Conservation (phyloP, 2,797 vertebrate species). For the Karalla daura region DNA sequence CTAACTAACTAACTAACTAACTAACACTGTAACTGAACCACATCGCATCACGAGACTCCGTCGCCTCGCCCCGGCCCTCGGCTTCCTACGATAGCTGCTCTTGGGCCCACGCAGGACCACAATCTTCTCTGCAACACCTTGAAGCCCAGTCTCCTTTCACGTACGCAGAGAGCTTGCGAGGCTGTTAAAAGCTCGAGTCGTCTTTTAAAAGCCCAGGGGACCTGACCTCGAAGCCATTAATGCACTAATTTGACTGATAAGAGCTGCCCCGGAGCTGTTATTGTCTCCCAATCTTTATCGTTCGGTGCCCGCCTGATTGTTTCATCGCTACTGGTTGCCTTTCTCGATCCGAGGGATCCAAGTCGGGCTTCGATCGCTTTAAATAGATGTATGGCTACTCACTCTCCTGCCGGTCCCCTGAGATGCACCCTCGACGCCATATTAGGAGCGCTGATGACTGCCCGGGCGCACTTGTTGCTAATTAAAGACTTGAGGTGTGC, state of each 20-base stretch:
- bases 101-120: constrained; percentile 4
- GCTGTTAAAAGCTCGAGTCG: constrained; percentile 49
- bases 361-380: constrained; percentile 14
- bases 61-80: background rate
- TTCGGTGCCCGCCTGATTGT: constrained; percentile 45
- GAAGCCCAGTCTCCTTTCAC: constrained; percentile 34
- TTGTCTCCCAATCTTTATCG: constrained; percentile 63
- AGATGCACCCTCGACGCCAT: constrained; percentile 35
- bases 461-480: constrained; percentile 58
- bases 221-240: constrained; percentile 69
- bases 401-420: constrained; percentile 10
- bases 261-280: constrained; percentile 31
- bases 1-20: no score
- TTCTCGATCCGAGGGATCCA: constrained; percentile 10
- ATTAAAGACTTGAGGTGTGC: constrained; percentile 59
- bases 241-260: constrained; percentile 75
- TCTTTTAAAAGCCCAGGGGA: constrained; percentile 58
- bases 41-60: background rate
- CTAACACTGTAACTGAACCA: background rate
- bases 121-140: constrained; percentile 21
- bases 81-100: background rate
- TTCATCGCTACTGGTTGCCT: constrained; percentile 23
- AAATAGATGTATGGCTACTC: constrained; percentile 54
- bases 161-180: constrained; percentile 21
- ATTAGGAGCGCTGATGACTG: constrained; percentile 40